These are phyloP conservation scores for Euura lappo DNA, from an alignment of 1,140 invertebrate genomes.

Conservation along the genomic window DNA sequence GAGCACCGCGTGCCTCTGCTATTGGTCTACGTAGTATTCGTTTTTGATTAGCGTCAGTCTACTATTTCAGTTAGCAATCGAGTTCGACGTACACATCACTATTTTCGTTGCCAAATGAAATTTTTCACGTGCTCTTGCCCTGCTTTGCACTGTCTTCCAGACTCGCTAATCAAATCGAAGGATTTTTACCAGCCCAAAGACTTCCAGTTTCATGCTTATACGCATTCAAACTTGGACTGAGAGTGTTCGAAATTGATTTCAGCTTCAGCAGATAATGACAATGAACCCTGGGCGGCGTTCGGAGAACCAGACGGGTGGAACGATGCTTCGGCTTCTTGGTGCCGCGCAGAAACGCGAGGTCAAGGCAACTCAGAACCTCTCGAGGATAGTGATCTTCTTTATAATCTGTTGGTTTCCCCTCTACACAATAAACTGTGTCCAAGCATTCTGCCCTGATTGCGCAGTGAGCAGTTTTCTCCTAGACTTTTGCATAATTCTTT, in stretches of 20 bases:
- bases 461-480: constrained; percentile 72
- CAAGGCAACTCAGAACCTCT: constrained; percentile 89
- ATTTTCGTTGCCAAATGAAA: no score
- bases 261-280: constrained; percentile 66
- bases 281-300: constrained; percentile 59
- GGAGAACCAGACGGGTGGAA: constrained; percentile 53
- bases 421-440: constrained; percentile 89
- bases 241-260: constrained; percentile 23
- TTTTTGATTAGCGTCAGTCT: no score
- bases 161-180: no score
- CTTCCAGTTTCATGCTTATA: no score
- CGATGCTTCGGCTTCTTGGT: constrained; percentile 79
- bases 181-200: no score
- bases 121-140: no score
- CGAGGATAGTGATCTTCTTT: constrained; percentile 90
- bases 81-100: no score
- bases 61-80: no score
- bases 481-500: constrained; percentile 84
- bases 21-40: no score
- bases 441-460: constrained; percentile 77
- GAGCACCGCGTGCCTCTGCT: no score
- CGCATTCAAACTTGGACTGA: no score
- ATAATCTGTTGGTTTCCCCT: constrained; percentile 92
- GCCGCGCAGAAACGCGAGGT: constrained; percentile 85
- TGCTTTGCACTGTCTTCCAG: no score